A percentile compares a stretch with the other conserved stretches of the same genome.
Conservation (phyloP, 1,140 invertebrate species). For the Sinonovacula constricta region DNA sequence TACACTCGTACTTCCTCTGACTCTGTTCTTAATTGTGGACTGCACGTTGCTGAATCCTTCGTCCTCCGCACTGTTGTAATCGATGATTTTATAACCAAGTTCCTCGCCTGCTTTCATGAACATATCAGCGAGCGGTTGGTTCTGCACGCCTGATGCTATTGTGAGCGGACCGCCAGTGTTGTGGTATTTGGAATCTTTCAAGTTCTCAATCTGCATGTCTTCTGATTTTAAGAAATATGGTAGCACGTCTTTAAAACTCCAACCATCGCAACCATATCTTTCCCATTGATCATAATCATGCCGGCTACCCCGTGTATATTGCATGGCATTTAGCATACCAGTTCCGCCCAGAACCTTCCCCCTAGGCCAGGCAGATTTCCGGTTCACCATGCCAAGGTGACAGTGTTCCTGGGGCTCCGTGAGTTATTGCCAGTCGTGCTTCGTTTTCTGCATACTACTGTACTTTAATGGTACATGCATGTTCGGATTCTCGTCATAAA, state of each 20-base stretch:
- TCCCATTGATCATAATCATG: slow-evolving; percentile 98
- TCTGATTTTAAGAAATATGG: slow-evolving; percentile 83
- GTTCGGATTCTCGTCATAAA: slow-evolving; percentile 93
- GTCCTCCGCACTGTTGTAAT: no score
- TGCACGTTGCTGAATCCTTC: no score
- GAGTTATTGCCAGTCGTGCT: slow-evolving; percentile 93
- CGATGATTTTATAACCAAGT: no score
- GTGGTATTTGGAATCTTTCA: no score
- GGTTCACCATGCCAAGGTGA: slow-evolving; percentile 85
- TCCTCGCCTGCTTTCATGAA: no score
- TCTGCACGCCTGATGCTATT: slow-evolving; percentile 4
- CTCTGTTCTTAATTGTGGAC: not conserved
- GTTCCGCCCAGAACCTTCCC: slow-evolving; percentile 85
- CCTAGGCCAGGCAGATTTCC: slow-evolving; percentile 76
- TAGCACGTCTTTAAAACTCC: slow-evolving; percentile 90
- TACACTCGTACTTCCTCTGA: not conserved
- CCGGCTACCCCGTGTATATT: no score
- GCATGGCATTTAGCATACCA: slow-evolving; percentile 96
- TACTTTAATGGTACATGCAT: slow-evolving; percentile 57
- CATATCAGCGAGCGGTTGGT: no score
- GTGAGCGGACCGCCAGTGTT: no score
- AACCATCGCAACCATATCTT: slow-evolving; percentile 90
- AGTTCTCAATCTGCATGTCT: no score
- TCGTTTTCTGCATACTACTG: slow-evolving; percentile 32
- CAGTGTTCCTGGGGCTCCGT: slow-evolving; percentile 89